Conservation (phyloP, 1,140 invertebrate species). For the Drosophila ohnishii region DNA sequence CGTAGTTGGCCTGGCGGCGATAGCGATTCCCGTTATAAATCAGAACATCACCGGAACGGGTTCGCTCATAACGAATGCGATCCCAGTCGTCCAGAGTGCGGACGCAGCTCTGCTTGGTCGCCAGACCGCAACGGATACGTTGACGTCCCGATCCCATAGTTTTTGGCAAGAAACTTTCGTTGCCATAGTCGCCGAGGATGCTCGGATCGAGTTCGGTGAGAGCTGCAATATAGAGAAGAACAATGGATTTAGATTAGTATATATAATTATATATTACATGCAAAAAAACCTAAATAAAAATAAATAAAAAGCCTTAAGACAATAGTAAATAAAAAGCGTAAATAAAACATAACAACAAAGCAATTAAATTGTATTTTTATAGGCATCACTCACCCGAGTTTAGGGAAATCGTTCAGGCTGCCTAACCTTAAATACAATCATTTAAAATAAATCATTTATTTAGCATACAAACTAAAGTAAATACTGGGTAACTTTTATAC, state of each 20-base stretch:
- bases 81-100: conserved; percentile 72
- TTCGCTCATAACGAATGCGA: conserved; percentile 56
- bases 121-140: conserved; percentile 26
- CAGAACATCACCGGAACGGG: conserved; percentile 30
- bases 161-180: conserved; percentile 64
- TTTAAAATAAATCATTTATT: not conserved
- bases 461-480: not conserved
- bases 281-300: not conserved
- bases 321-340: not conserved
- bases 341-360: not conserved
- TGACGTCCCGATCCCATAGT: conserved; percentile 8
- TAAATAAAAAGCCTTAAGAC: not conserved
- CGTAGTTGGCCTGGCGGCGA: conserved; percentile 29
- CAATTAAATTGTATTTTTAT: not conserved
- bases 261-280: not conserved
- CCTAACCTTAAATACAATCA: not conserved
- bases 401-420: not conserved
- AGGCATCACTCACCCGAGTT: conserved; percentile 39
- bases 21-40: conserved; percentile 52
- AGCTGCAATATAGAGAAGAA: conserved; percentile 33
- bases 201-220: conserved; percentile 32
- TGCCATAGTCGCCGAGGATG: conserved; percentile 57
- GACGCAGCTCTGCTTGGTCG: not conserved
- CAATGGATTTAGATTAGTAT: not conserved
- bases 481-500: not conserved